Evolutionary conservation across 2,797 vertebrate species (phyloP).

Genomic region (Sebastes steindachneri): DNA sequence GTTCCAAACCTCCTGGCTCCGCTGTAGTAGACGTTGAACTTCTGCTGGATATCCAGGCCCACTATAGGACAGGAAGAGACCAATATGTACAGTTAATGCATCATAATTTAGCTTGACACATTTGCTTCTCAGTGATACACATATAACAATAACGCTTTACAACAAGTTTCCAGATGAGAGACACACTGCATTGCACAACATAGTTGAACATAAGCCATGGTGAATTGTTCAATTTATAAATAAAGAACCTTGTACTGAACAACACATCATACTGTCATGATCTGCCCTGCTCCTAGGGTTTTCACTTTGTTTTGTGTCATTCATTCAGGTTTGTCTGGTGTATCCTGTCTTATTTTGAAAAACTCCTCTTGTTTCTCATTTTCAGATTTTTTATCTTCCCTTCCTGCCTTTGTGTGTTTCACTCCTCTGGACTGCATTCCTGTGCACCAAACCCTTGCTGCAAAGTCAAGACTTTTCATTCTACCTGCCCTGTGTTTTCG

Average conservation of each 20-base stretch:
- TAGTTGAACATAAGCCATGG: background rate
- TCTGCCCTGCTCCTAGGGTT: background rate
- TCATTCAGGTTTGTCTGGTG: background rate
- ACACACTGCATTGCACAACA: no score
- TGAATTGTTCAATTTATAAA: background rate
- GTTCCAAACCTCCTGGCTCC: conserved; percentile 68
- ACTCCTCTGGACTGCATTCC: no score
- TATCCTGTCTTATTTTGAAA: background rate
- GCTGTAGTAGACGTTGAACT: conserved; percentile 86
- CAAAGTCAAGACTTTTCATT: background rate
- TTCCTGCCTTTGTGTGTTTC: background rate
- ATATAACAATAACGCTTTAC: no score
- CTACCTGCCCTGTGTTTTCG: background rate
- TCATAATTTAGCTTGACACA: background rate
- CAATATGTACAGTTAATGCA: background rate
- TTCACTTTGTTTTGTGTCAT: background rate
- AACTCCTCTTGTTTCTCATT: background rate
- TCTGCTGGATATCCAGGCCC: conserved; percentile 92
- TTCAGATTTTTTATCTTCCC: background rate
- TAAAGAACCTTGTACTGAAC: background rate
- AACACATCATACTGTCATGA: background rate
- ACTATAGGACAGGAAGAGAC: conserved; percentile 76
- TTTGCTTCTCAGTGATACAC: background rate
- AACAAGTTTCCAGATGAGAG: no score
- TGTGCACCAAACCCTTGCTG: no score